Conservation (phyloP, 2,888 invertebrate species). For the Trimorus sp. region DNA sequence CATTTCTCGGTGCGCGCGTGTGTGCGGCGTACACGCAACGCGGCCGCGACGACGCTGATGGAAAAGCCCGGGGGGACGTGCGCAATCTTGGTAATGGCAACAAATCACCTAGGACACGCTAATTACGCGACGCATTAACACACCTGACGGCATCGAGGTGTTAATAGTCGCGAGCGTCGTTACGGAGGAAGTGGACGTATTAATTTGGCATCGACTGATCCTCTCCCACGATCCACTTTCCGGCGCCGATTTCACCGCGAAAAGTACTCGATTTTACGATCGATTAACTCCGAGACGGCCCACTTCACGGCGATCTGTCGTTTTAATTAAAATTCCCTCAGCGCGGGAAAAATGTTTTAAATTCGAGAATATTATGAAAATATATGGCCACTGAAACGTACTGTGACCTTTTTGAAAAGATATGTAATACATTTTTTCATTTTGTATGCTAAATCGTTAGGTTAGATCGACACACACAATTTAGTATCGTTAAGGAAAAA, state of each 20-base stretch:
- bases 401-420: too few species aligned
- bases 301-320: not conserved
- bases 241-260: not conserved
- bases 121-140: slow-evolving; percentile 69
- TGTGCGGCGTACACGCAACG: slow-evolving; percentile 25
- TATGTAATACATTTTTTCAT: too few species aligned
- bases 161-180: slow-evolving; percentile 67
- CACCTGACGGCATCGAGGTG: slow-evolving; percentile 67
- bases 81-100: slow-evolving; percentile 64
- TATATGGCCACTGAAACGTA: too few species aligned
- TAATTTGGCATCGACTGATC: slow-evolving; percentile 69
- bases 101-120: slow-evolving; percentile 70
- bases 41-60: slow-evolving; percentile 36
- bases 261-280: too few species aligned
- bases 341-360: too few species aligned
- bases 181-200: slow-evolving; percentile 71
- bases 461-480: too few species aligned
- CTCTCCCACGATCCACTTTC: slow-evolving; percentile 18
- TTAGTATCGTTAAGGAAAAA: too few species aligned
- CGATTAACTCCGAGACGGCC: too few species aligned
- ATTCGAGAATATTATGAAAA: too few species aligned
- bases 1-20: slow-evolving; percentile 6
- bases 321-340: too few species aligned
- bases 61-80: slow-evolving; percentile 55
- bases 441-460: too few species aligned